phyloP scores from a whole-genome alignment of 2,113 vertebrate genomes.

The Sturnira hondurensis region DNA sequence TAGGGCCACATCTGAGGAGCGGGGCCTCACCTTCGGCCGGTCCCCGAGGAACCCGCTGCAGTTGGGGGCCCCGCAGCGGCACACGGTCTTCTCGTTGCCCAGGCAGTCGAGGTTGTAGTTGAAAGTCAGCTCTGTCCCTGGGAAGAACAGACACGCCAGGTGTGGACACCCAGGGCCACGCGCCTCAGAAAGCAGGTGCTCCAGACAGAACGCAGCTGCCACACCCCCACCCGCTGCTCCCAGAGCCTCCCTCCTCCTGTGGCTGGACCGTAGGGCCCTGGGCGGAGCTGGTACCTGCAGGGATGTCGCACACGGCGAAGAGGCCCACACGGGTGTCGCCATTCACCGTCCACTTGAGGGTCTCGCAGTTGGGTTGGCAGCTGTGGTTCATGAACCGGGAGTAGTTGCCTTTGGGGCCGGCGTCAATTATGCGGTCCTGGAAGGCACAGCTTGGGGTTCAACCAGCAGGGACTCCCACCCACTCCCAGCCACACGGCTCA shows the following conservation, averaged over 20 bases:
- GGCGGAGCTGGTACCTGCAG: slow-evolving; percentile 82
- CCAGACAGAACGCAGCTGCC: no score
- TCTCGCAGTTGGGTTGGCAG: slow-evolving; percentile 99
- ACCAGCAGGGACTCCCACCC: rapidly evolving
- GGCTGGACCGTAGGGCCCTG: rapidly evolving
- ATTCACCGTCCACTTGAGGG: slow-evolving; percentile 98
- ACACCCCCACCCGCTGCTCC: rapidly evolving
- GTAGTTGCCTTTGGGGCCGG: slow-evolving; percentile 97
- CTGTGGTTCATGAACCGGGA: slow-evolving; percentile 99
- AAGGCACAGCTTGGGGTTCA: background rate
- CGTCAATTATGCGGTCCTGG: slow-evolving; percentile 97
- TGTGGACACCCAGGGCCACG: background rate
- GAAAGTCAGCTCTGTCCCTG: slow-evolving; percentile 96
- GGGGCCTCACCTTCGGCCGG: slow-evolving; percentile 88
- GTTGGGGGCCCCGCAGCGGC: slow-evolving; percentile 95
- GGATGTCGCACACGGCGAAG: slow-evolving; percentile 94
- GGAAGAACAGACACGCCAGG: background rate
- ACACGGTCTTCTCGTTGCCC: slow-evolving; percentile 97
- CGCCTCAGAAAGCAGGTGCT: background rate
- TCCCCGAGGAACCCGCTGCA: slow-evolving; percentile 98
- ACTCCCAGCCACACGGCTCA: rapidly evolving
- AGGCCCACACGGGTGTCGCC: slow-evolving; percentile 96
- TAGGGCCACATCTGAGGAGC: rapidly evolving
- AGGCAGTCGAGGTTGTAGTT: slow-evolving; percentile 99
- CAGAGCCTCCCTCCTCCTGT: background rate